phyloP scores from a whole-genome alignment of 2,113 vertebrate genomes.

The Charadrius vociferus region DNA sequence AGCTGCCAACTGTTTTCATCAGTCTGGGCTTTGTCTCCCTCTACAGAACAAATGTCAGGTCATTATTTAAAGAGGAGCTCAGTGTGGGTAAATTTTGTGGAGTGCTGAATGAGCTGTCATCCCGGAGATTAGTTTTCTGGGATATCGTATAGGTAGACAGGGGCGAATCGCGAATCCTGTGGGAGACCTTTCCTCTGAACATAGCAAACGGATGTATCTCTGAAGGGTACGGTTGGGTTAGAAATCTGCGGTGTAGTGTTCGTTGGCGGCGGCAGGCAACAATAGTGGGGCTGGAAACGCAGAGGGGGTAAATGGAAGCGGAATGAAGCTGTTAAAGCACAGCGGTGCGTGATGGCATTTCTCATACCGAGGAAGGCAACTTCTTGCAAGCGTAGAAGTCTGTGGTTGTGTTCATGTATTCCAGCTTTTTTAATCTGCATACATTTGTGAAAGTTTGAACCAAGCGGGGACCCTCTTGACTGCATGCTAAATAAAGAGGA shows the following conservation, averaged over 20 bases:
- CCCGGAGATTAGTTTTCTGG: constrained; percentile 5
- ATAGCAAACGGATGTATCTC: background rate
- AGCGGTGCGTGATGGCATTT: accelerated
- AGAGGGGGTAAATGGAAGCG: background rate
- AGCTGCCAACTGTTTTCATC: constrained; percentile 59
- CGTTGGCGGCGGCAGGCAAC: accelerated
- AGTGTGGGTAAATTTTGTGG: constrained; percentile 1
- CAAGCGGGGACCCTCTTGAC: background rate
- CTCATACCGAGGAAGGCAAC: background rate
- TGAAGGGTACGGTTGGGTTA: background rate
- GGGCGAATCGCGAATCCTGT: background rate
- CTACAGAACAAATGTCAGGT: constrained; percentile 67
- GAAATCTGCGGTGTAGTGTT: background rate
- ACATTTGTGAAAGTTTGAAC: background rate
- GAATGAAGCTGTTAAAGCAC: background rate
- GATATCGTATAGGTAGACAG: background rate
- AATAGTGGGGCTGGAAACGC: accelerated
- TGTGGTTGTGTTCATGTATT: background rate
- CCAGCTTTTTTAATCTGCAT: background rate
- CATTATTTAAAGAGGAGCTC: constrained; percentile 51
- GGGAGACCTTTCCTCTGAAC: background rate
- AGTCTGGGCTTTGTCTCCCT: constrained; percentile 67
- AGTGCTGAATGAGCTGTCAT: constrained; percentile 42
- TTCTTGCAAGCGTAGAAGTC: accelerated
- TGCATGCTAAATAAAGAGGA: background rate